These are phyloP conservation scores for Pogonophryne albipinna DNA, from an alignment of 2,797 vertebrate genomes.

Conservation along the genomic window DNA sequence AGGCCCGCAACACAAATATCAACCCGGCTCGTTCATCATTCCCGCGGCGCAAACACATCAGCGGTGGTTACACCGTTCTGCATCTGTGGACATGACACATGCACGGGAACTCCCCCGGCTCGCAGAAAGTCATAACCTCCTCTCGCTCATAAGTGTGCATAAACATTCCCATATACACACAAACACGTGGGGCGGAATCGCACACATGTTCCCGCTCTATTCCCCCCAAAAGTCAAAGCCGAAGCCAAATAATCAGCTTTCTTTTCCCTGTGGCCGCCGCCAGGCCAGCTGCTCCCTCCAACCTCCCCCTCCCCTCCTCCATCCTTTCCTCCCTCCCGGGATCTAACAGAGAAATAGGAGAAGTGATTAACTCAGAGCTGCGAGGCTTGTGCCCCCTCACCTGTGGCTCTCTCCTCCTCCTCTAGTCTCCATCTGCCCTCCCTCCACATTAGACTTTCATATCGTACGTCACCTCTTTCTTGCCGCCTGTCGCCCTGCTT, in stretches of 20 bases:
- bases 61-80: constrained; percentile 36
- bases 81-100: constrained; percentile 37
- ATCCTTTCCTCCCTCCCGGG: constrained; percentile 39
- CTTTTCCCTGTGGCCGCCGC: constrained; percentile 62
- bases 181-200: neutral
- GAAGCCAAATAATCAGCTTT: constrained; percentile 68
- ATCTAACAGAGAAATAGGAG: constrained; percentile 70
- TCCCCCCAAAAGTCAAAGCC: constrained; percentile 53
- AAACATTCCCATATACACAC: constrained; percentile 23
- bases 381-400: constrained; percentile 71
- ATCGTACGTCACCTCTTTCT: constrained; percentile 30
- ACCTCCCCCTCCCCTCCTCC: constrained; percentile 26
- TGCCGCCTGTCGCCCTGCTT: constrained; percentile 5
- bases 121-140: constrained; percentile 38
- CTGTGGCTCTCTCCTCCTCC: constrained; percentile 70
- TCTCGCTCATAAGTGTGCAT: constrained; percentile 52
- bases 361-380: constrained; percentile 76
- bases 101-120: neutral
- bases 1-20: constrained; percentile 62
- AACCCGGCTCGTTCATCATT: constrained; percentile 68
- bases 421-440: constrained; percentile 52
- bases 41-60: constrained; percentile 55
- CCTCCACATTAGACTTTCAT: constrained; percentile 46
- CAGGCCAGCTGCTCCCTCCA: constrained; percentile 72
- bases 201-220: constrained; percentile 37